Evolutionary conservation across 2,888 invertebrate species (phyloP).

Genomic region (Monochamus alternatus): DNA sequence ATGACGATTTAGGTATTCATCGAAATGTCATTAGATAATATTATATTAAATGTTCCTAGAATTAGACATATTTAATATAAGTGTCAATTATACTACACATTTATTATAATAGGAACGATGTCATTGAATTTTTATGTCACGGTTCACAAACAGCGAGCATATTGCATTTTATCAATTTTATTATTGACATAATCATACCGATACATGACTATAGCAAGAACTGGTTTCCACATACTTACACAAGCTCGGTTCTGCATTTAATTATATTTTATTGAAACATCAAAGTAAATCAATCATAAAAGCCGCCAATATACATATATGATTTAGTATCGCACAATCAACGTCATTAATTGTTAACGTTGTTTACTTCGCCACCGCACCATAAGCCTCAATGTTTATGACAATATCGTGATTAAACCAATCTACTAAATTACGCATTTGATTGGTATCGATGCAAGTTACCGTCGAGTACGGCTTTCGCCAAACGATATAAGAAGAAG

Average conservation of each 20-base stretch:
- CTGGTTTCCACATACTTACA: too few relatives aligned
- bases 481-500: too few relatives aligned
- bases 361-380: neutral
- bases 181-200: neutral
- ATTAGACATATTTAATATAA: too few relatives aligned
- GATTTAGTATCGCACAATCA: constrained; percentile 8
- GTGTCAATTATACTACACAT: too few relatives aligned
- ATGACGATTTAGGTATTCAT: too few relatives aligned
- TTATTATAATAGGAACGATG: neutral
- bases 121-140: neutral
- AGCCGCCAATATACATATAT: neutral
- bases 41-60: too few relatives aligned
- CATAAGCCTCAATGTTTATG: neutral
- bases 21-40: too few relatives aligned
- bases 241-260: too few relatives aligned
- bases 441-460: neutral
- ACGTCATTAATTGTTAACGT: constrained; percentile 7
- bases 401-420: constrained; percentile 8
- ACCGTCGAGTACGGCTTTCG: too few relatives aligned
- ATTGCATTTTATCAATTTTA: neutral
- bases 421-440: neutral
- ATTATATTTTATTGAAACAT: neutral
- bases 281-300: neutral
- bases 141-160: neutral
- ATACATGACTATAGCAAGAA: neutral